phyloP scores from a whole-genome alignment of 2,888 invertebrate species.

The Chloromyia formosa region DNA sequence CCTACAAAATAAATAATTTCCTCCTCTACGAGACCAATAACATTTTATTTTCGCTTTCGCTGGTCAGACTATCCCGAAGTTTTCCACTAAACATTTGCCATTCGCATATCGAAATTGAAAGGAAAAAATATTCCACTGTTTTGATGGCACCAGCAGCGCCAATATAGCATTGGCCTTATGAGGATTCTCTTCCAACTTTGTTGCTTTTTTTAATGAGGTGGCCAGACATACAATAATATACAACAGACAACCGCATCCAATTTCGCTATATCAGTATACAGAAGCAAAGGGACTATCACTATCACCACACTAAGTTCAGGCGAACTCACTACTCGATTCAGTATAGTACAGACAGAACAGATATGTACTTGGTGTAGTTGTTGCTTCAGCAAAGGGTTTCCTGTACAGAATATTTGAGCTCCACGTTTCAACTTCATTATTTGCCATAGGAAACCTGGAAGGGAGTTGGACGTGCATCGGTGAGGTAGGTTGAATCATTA shows the following conservation, averaged over 20 bases:
- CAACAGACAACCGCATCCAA: not conserved
- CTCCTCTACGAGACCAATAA: no score
- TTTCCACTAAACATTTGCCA: no score
- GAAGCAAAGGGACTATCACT: not conserved
- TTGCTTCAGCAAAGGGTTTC: not conserved
- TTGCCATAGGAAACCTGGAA: not conserved
- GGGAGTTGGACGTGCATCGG: no score
- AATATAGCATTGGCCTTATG: no score
- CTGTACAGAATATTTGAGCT: conserved; percentile 6
- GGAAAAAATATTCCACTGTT: no score
- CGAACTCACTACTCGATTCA: no score
- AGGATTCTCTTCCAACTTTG: not conserved
- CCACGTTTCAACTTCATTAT: not conserved
- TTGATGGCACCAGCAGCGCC: no score
- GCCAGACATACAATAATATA: not conserved
- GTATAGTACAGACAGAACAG: no score
- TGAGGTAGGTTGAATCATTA: not conserved
- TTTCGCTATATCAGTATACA: not conserved
- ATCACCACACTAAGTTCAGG: not conserved
- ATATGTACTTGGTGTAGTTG: not conserved
- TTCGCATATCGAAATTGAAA: no score
- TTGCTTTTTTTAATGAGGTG: conserved; percentile 11
- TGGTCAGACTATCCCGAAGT: no score
- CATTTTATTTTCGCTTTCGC: no score
- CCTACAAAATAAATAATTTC: no score